Percentiles rank a stretch among this genome's conserved stretches.
phyloP scores from a whole-genome alignment of 2,113 vertebrate genomes.

The Pomatostomus ruficeps region DNA sequence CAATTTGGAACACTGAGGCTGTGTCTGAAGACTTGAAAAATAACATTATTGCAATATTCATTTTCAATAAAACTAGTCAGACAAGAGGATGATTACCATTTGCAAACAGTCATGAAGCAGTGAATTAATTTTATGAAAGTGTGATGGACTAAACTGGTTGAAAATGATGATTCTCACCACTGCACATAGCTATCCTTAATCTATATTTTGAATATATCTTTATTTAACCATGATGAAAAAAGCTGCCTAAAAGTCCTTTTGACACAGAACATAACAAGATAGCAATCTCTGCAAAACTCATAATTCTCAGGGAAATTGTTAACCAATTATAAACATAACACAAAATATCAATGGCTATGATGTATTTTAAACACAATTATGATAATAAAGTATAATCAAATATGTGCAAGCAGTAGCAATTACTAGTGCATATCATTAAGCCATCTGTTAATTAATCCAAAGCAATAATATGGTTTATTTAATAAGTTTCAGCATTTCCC shows the following conservation, averaged over 20 bases:
- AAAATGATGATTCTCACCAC: neutral
- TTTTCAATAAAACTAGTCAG: slow-evolving; percentile 22
- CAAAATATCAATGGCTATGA: slow-evolving; percentile 43
- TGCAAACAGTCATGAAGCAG: neutral
- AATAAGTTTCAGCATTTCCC: slow-evolving; percentile 38
- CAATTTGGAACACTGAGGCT: neutral
- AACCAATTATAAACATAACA: slow-evolving; percentile 28
- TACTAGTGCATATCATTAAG: slow-evolving; percentile 58
- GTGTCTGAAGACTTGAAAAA: neutral
- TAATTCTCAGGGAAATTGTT: slow-evolving; percentile 45
- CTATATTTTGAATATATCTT: neutral
- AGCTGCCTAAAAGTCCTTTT: neutral
- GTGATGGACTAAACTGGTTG: neutral
- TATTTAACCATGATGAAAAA: neutral
- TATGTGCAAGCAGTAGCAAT: slow-evolving; percentile 52
- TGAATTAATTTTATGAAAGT: slow-evolving; percentile 32
- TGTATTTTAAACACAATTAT: slow-evolving; percentile 59
- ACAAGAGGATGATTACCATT: slow-evolving; percentile 13
- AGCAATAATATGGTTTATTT: slow-evolving; percentile 38
- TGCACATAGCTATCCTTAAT: neutral
- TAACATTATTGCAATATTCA: neutral
- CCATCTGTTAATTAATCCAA: slow-evolving; percentile 55
- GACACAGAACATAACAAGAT: neutral
- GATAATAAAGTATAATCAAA: slow-evolving; percentile 45
- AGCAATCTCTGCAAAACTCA: slow-evolving; percentile 7